These are phyloP conservation scores for Neelides folsomi DNA, from an alignment of 2,888 invertebrate genomes.

Conservation along the genomic window DNA sequence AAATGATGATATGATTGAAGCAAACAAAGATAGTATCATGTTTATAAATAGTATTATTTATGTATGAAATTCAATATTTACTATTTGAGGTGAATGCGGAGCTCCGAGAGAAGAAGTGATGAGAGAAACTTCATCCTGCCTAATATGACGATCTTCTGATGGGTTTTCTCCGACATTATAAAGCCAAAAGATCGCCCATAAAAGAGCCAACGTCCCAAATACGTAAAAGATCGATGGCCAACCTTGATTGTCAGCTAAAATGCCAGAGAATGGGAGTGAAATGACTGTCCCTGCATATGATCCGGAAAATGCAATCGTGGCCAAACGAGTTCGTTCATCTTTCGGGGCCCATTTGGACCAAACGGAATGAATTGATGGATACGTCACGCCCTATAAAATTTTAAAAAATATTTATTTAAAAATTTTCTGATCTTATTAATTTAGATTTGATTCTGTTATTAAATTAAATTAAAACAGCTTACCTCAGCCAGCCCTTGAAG, in stretches of 20 bases:
- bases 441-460: background rate
- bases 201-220: conserved; percentile 34
- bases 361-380: conserved; percentile 67
- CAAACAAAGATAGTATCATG: no score
- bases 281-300: conserved; percentile 74
- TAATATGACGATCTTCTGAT: background rate
- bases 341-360: conserved; percentile 75
- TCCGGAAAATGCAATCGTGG: conserved; percentile 71
- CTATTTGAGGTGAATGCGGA: background rate
- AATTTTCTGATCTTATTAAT: background rate
- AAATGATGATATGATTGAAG: no score
- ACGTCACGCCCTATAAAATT: conserved; percentile 53
- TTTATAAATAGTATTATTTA: background rate
- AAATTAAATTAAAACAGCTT: conserved; percentile 18
- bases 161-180: conserved; percentile 18
- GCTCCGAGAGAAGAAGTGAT: conserved; percentile 3
- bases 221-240: conserved; percentile 75
- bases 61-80: conserved; percentile 29
- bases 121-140: background rate
- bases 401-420: background rate
- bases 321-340: conserved; percentile 60
- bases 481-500: conserved; percentile 71
- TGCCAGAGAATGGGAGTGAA: conserved; percentile 63
- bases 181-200: conserved; percentile 25
- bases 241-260: conserved; percentile 56